Percentiles rank a stretch among this genome's conserved stretches.
Conservation (phyloP, 2,797 vertebrate species). For the Craterocephalus amniculus region DNA sequence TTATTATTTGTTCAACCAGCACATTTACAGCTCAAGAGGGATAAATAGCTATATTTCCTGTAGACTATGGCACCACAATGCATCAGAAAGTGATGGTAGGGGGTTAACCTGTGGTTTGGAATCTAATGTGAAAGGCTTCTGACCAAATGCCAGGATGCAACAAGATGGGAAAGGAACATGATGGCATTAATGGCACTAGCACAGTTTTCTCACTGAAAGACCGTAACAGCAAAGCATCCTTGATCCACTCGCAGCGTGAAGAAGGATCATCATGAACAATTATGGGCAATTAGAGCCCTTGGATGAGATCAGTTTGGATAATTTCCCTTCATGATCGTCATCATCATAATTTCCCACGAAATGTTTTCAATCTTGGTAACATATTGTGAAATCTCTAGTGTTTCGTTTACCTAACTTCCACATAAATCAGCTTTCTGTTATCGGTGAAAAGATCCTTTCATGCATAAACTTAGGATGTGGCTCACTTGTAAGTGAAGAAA, state of each 20-base stretch:
- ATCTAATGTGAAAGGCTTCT: not conserved
- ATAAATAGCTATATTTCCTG: not conserved
- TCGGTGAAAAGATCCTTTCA: slow-evolving; percentile 29
- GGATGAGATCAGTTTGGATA: not conserved
- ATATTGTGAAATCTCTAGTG: slow-evolving; percentile 22
- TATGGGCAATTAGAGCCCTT: slow-evolving; percentile 1
- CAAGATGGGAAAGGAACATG: not conserved
- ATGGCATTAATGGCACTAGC: not conserved
- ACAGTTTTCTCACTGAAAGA: no score
- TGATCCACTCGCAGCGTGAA: no score
- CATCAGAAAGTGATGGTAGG: not conserved
- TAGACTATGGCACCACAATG: no score
- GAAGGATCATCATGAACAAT: not conserved
- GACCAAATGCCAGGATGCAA: not conserved
- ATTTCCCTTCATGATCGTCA: not conserved
- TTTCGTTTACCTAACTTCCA: not conserved
- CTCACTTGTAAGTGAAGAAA: slow-evolving; percentile 20
- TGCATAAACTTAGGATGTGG: slow-evolving; percentile 4
- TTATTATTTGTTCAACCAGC: not conserved
- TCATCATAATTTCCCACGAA: no score
- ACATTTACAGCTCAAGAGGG: not conserved
- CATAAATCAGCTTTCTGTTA: slow-evolving; percentile 19
- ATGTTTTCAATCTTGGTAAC: slow-evolving; percentile 13
- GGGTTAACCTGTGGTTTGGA: no score
- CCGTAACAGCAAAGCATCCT: no score